Percentiles rank a stretch among this genome's conserved stretches.
These are phyloP conservation scores for Anabas testudineus DNA, from an alignment of 2,797 vertebrate species.

Conservation along the genomic window DNA sequence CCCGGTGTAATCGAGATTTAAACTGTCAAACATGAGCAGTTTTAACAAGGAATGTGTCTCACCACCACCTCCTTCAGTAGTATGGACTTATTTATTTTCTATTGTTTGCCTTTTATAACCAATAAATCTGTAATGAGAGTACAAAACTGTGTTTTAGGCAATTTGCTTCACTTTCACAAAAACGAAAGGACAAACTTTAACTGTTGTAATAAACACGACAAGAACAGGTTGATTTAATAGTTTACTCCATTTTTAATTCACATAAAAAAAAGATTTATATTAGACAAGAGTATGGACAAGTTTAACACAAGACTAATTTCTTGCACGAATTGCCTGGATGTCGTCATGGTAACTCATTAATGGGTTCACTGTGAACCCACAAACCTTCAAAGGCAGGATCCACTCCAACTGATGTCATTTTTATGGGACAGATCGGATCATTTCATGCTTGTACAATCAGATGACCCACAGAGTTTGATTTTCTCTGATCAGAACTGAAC, in stretches of 20 bases:
- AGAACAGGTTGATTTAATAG: constrained; percentile 48
- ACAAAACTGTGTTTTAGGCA: constrained; percentile 40
- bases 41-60: constrained; percentile 56
- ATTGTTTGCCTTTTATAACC: constrained; percentile 82
- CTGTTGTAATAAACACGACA: constrained; percentile 23
- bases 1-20: constrained; percentile 26
- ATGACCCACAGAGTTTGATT: constrained; percentile 38
- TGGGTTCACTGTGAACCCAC: constrained; percentile 20
- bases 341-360: constrained; percentile 33
- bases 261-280: constrained; percentile 36
- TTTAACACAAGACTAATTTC: constrained; percentile 5
- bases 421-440: constrained; percentile 35
- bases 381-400: constrained; percentile 30
- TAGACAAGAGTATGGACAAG: constrained; percentile 13
- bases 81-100: constrained; percentile 84
- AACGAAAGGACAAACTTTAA: constrained; percentile 29
- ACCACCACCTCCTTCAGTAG: constrained; percentile 62
- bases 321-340: constrained; percentile 19
- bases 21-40: constrained; percentile 44
- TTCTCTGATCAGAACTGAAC: constrained; percentile 42
- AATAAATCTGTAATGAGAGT: constrained; percentile 84
- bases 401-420: constrained; percentile 36
- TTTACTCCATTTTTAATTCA: constrained; percentile 64
- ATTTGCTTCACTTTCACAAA: constrained; percentile 35
- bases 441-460: constrained; percentile 43